Base-by-base conservation (phyloP, 2,797 vertebrate genomes). In the Garrulus glandarius region DNA sequence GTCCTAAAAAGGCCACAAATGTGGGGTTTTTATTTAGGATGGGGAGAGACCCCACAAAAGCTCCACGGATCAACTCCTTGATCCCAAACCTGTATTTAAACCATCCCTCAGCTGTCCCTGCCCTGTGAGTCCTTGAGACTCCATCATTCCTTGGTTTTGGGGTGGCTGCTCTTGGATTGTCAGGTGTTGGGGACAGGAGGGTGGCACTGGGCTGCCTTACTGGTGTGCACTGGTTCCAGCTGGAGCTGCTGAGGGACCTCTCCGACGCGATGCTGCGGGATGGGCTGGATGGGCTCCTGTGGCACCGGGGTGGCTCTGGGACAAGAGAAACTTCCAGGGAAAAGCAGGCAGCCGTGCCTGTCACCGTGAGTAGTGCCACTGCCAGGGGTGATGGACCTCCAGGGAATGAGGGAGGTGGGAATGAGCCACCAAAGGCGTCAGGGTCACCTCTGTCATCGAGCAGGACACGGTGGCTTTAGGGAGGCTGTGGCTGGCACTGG, bases 191-290 rank as follows among this genome's bases (percentile, higher is more conserved):
- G 61, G 68, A 32, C 10, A 23, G 34, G 13, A n/a, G 47, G 16
- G 34, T 67, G 71, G 44, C 65, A 5, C 36, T 30, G 63, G 39
- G 19, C 26, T 36, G 34, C 22, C 53, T 78, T 19, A 59, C 50
- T 44, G 49, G 53, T 64, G 41, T 52, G 24, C 32, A 2, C 55
- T 34, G 81, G 23, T 93, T 95, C 52, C 96, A 99, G 99, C 97
- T 99, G 67, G 97, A 97, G 32, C 91, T 99, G 96, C 97, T 99
- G 97, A 99, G 98, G 97, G 97, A 98, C 30, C 97, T 99, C 96
- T 98, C 98, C 32, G 95, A 99, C 6, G 97, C 94, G 13, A 97
- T 99, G 70, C 98, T 99, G 78, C 97, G 97, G 95, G 98, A 98
- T 1, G 98, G 99, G 15, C 95, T 99, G 78, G 98, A 98, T 15